Percentiles rank a stretch among this genome's conserved stretches.
phyloP scores from a whole-genome alignment of 92 coral and sea anemone species.

The Heteractis magnifica region DNA sequence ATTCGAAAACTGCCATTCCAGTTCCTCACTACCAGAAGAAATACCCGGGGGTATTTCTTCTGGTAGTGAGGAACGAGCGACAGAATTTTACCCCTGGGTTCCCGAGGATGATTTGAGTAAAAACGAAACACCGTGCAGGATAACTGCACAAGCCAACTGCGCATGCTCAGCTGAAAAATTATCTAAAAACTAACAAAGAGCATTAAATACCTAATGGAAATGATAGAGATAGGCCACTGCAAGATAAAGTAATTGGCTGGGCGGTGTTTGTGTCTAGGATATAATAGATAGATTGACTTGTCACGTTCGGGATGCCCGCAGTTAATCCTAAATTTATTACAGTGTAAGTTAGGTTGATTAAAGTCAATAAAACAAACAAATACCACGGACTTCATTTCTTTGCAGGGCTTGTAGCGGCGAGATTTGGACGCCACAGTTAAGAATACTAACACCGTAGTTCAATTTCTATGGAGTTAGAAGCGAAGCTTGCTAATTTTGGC shows the following conservation, averaged over 20 bases:
- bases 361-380: slow-evolving; percentile 14
- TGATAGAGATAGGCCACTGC: background rate
- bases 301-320: background rate
- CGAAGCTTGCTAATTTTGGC: background rate
- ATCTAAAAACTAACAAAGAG: background rate
- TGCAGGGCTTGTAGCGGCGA: background rate
- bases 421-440: background rate
- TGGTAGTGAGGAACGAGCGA: too few relatives aligned
- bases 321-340: slow-evolving; percentile 28
- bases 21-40: too few relatives aligned
- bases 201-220: background rate
- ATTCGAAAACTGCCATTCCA: too few relatives aligned
- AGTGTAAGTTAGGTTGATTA: slow-evolving; percentile 34
- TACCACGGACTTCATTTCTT: slow-evolving; percentile 15
- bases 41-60: too few relatives aligned
- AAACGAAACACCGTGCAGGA: background rate
- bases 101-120: background rate
- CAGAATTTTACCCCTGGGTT: too few relatives aligned
- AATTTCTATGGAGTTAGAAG: background rate
- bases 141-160: background rate
- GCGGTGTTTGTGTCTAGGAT: background rate
- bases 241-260: background rate
- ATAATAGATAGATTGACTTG: background rate
- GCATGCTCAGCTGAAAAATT: background rate
- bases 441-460: background rate